Evolutionary conservation across 2,797 vertebrate species (phyloP), one percentile per base, ranked within the genome.

Genomic region (Lutjanus argentimaculatus): DNA sequence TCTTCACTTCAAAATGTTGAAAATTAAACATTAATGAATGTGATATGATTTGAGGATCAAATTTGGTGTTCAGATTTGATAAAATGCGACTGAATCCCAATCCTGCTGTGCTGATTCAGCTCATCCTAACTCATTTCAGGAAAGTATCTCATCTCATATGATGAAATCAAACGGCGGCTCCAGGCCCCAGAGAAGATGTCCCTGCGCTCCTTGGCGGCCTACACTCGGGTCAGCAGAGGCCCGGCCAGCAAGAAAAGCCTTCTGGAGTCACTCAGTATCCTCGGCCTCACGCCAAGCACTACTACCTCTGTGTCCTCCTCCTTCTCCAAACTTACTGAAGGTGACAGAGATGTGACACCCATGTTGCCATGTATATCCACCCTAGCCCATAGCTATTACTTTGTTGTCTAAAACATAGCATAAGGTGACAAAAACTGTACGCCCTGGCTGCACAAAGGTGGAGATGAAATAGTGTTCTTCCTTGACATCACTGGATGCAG

Each of bases 101-200:
- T 22, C 14, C 15, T 7, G 30, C 62, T 30, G 36, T 22, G 46
- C 22, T 67, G 3, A 61, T 10, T 72, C 15, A 25, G 16, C 15
- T 51, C 30, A 1, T 43, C 21, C 17, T 55, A 17, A 71, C 11
- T 45, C 16, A 25, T 68, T 73, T 36, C 43, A 95, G 94, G 94
- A 9, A 95, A 95, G 78, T 92, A 92, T 82, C 91, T 95, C 45
- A 96, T 96, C 81, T 94, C 94, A 0, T 96, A 96, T 8, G 94
- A 96, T 2, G 96, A 96, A 81, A 96, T 96, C 10, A 96, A 96
- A 62, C 92, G 96, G 19, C 95, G 96, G 2, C 91, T 96, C 55
- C 93, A 96, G 88, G 84, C 93, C 7, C 96, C 96, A 0, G 96
- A 96, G 91, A 96, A 96, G 91, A 96, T 96, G 96, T 96, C 96